Base-by-base conservation (phyloP, 2,888 invertebrate genomes). In the Pyrrhia umbra region DNA sequence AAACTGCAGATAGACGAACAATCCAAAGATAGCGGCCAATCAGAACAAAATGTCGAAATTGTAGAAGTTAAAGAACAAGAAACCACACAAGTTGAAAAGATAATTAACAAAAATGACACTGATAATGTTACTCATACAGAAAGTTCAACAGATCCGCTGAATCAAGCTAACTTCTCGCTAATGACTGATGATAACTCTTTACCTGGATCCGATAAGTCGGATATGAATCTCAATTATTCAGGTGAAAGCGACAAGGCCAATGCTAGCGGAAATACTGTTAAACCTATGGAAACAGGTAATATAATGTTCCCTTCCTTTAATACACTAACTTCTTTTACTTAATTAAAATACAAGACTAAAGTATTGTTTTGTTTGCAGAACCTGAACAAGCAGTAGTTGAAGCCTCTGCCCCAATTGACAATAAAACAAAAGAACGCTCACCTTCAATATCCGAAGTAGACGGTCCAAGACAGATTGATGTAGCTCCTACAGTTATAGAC, bases 121-220 rank as follows among this genome's bases (percentile, higher is more conserved):
- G 21, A 40, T 13, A 54, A 56, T 56, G 58, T 66, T 20, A 59
- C 58, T 16, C 51, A 64, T 50, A 45, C 45, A 6, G 79, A 70
- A 65, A 62, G 60, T 10, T 60, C 64, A 1, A 66, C 51, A n/a
- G 88, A 92, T 82, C 85, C 86, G 10, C 74, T 89, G 21, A 88
- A 88, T 56, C 90, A 88, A 78, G 89, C 83, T 16, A 88, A 89
- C 27, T 72, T 87, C 9, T 95, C 95, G 0, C 73, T 94, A 39
- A 75, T 94, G 34, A 94, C 94, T 27, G 94, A 95, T 71, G 95
- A 95, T 78, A 91, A 90, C 68, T 93, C 93, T 1, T 70, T 77
- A 2, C 45, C 61, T 2, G 85, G 82, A 16, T 87, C 90, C 0
- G 90, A 92, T 60, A 81, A 87, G 16, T 87, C 89, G 1, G 85